phyloP scores from a whole-genome alignment of 2,888 invertebrate genomes.

The Drosophila prostipennis region DNA sequence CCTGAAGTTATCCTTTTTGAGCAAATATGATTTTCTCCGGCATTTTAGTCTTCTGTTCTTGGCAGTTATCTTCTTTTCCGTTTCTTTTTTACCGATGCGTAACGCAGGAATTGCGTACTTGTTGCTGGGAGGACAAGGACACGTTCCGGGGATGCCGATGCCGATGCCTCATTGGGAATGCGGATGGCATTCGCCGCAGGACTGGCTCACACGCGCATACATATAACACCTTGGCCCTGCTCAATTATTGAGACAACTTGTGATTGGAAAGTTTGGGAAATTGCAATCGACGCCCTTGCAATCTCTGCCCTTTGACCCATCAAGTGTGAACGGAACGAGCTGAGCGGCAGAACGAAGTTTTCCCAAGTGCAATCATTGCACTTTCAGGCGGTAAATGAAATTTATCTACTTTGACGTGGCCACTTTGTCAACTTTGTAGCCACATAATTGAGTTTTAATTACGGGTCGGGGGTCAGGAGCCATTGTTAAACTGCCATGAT shows the following conservation, averaged over 20 bases:
- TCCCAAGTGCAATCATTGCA: conserved; percentile 36
- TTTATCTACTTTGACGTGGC: conserved; percentile 36
- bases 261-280: conserved; percentile 46
- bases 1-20: background rate
- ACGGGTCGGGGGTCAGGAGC: conserved; percentile 8
- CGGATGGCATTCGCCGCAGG: conserved; percentile 25
- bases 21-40: conserved; percentile 2
- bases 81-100: conserved; percentile 15
- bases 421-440: conserved; percentile 54
- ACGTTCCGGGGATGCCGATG: conserved; percentile 10
- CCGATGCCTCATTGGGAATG: conserved; percentile 34
- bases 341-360: conserved; percentile 11
- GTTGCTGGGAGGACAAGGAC: conserved; percentile 49
- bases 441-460: conserved; percentile 73
- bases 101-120: conserved; percentile 52
- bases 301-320: conserved; percentile 34
- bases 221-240: conserved; percentile 14
- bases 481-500: conserved; percentile 20
- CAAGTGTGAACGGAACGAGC: conserved; percentile 26
- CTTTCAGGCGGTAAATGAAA: conserved; percentile 41
- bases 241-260: conserved; percentile 41
- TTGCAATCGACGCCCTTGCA: conserved; percentile 33
- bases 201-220: conserved; percentile 17
- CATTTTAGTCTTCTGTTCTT: conserved; percentile 10
- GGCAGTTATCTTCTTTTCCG: background rate